Evolutionary conservation across 2,797 vertebrate species (phyloP).

Genomic region (Agapornis canus): DNA sequence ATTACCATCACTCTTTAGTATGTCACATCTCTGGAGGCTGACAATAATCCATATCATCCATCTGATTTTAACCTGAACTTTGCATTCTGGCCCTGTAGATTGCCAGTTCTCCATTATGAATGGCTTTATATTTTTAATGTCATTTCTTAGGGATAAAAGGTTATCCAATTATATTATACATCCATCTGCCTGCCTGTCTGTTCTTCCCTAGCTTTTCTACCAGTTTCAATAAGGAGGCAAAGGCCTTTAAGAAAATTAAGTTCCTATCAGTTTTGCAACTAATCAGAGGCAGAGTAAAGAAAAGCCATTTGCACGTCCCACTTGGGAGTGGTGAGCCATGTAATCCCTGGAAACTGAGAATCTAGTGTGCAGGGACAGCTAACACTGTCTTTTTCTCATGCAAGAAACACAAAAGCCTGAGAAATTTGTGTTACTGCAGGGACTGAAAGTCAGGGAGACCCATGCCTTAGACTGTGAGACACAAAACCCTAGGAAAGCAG

Average conservation of each 20-base stretch:
- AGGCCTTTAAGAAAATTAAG: slow-evolving; percentile 54
- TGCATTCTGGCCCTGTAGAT: slow-evolving; percentile 20
- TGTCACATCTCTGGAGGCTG: slow-evolving; percentile 37
- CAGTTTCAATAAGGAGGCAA: slow-evolving; percentile 30
- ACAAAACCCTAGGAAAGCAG: neutral
- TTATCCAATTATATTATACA: slow-evolving; percentile 32
- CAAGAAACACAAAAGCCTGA: neutral
- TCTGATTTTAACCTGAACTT: slow-evolving; percentile 67
- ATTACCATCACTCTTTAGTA: slow-evolving; percentile 67
- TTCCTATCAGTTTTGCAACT: slow-evolving; percentile 44
- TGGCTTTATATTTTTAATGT: slow-evolving; percentile 21
- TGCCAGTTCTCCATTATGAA: slow-evolving; percentile 25
- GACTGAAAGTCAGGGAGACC: neutral
- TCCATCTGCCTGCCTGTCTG: neutral
- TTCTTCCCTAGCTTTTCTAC: neutral
- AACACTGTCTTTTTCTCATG: neutral
- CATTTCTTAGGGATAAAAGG: slow-evolving; percentile 25
- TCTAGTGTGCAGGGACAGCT: neutral
- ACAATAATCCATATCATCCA: slow-evolving; percentile 43
- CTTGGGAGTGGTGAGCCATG: neutral
- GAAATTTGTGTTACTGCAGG: neutral
- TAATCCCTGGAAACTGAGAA: neutral
- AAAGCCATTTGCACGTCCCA: neutral
- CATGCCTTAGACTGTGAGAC: neutral
- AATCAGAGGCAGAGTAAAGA: slow-evolving; percentile 22